These are phyloP conservation scores for Stegodyphus mimosarum DNA, from an alignment of 1,140 invertebrate genomes.

Conservation along the genomic window DNA sequence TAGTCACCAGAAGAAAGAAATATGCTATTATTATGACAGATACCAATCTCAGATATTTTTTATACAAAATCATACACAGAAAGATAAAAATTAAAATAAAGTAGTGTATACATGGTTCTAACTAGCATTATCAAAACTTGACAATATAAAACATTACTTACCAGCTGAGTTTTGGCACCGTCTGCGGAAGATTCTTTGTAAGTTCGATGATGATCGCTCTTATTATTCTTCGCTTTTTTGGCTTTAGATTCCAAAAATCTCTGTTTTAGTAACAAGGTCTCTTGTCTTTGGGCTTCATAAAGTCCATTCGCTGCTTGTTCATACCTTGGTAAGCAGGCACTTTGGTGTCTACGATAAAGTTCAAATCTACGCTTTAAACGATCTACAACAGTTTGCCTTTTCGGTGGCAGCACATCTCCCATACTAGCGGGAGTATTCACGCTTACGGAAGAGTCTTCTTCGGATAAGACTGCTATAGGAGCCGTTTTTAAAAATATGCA, in stretches of 20 bases:
- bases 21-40: too few species aligned
- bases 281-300: slow-evolving; percentile 84
- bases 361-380: slow-evolving; percentile 85
- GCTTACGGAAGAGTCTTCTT: too few species aligned
- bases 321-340: slow-evolving; percentile 79
- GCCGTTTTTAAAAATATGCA: too few species aligned
- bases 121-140: neutral
- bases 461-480: too few species aligned
- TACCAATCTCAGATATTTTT: too few species aligned
- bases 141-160: neutral
- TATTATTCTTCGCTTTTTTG: slow-evolving; percentile 75
- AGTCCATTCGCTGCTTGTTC: slow-evolving; percentile 81
- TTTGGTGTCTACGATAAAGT: slow-evolving; percentile 82
- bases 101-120: too few species aligned
- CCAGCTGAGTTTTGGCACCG: neutral
- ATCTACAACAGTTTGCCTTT: slow-evolving; percentile 87
- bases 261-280: slow-evolving; percentile 82
- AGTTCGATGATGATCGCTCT: slow-evolving; percentile 7
- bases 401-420: slow-evolving; percentile 72
- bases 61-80: too few species aligned
- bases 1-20: too few species aligned
- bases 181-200: neutral
- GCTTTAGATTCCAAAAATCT: slow-evolving; percentile 85
- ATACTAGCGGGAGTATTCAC: neutral
- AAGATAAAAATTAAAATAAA: too few species aligned